phyloP scores from a whole-genome alignment of 1,140 invertebrate genomes.

The Philotrypesis tridentata region DNA sequence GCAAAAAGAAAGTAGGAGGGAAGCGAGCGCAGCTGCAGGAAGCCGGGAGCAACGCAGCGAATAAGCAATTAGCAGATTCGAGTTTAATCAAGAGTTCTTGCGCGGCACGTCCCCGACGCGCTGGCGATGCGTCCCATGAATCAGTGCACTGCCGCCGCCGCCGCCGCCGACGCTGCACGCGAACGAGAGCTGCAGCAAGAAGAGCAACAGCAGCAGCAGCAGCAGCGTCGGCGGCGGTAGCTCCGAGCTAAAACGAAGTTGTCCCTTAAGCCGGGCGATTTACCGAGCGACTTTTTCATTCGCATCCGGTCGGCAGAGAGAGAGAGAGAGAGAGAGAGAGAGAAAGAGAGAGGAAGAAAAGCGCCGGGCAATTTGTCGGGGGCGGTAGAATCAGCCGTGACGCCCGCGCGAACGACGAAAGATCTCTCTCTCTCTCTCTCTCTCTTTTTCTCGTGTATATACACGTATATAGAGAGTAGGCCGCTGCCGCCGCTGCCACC shows the following conservation, averaged over 20 bases:
- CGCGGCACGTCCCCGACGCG: background rate
- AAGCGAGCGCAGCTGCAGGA: too few species aligned
- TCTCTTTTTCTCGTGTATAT: background rate
- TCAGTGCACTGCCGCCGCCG: background rate
- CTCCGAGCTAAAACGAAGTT: constrained; percentile 1
- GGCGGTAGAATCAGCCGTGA: too few species aligned
- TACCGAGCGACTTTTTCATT: background rate
- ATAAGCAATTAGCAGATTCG: constrained; percentile 9
- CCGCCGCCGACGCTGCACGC: background rate
- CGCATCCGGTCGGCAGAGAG: background rate
- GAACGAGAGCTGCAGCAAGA: background rate
- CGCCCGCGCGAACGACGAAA: background rate
- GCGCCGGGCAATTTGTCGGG: background rate
- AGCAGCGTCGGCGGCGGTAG: background rate
- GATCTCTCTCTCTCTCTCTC: background rate
- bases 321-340: too few species aligned
- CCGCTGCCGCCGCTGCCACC: too few species aligned
- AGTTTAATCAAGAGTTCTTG: constrained; percentile 12
- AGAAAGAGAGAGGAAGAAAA: background rate
- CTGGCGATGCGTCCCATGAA: background rate
- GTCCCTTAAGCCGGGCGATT: background rate
- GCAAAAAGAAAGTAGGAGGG: background rate
- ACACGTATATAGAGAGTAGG: too few species aligned
- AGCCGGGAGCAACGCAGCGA: background rate
- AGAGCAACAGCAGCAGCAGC: background rate